phyloP scores from a whole-genome alignment of 2,888 invertebrate species.

The Dendrolimus houi region DNA sequence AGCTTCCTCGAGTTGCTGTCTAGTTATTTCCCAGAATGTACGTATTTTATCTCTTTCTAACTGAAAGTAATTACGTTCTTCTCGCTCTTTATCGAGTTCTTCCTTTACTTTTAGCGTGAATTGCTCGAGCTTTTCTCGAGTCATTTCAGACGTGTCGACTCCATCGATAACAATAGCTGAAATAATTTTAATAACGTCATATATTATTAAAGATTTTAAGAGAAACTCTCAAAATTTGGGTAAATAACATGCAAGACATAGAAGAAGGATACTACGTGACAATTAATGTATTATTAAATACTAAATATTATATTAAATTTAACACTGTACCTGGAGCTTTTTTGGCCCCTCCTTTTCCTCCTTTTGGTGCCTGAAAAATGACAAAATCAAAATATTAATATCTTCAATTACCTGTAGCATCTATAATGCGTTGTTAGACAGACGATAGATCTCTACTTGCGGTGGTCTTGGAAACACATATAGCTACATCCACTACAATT shows the following conservation, averaged over 20 bases:
- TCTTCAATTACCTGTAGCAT: too few species aligned
- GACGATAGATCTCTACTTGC: too few species aligned
- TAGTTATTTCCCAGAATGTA: conserved; percentile 97
- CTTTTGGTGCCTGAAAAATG: conserved; percentile 56
- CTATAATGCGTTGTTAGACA: too few species aligned
- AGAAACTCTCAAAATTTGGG: background rate
- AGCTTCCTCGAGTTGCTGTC: conserved; percentile 91
- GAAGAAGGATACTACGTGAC: background rate
- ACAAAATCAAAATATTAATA: background rate
- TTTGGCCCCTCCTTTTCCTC: conserved; percentile 44
- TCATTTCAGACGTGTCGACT: conserved; percentile 94
- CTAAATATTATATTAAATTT: background rate
- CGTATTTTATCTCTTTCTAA: conserved; percentile 95
- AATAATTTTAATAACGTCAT: conserved; percentile 12
- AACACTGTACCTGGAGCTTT: conserved; percentile 46
- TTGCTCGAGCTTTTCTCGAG: conserved; percentile 92
- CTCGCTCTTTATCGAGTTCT: conserved; percentile 94
- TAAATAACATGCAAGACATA: background rate
- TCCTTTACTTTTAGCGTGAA: conserved; percentile 91
- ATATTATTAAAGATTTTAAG: background rate
- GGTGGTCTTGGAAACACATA: too few species aligned
- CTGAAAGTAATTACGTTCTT: conserved; percentile 97
- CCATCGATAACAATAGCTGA: conserved; percentile 87
- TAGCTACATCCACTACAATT: too few species aligned
- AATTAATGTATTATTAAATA: background rate